phyloP scores from a whole-genome alignment of 2,888 invertebrate species.

The Chromoteleia sp. region DNA sequence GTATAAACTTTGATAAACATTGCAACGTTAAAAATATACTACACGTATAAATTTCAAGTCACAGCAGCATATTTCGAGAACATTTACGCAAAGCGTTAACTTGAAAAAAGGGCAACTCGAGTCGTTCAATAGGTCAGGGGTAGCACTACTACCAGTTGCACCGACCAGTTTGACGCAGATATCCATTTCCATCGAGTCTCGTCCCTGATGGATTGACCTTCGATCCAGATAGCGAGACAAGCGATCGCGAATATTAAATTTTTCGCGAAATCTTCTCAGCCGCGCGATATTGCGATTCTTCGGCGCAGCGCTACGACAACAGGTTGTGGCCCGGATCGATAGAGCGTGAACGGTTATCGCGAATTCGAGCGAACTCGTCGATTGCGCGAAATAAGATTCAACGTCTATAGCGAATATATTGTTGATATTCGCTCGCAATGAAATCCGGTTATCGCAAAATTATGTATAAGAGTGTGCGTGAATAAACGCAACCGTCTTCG shows the following conservation, averaged over 20 bases:
- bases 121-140: slow-evolving; percentile 19
- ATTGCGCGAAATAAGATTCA: slow-evolving; percentile 4
- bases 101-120: neutral
- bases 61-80: too few species aligned
- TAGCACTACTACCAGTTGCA: slow-evolving; percentile 9
- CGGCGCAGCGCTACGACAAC: neutral
- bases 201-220: slow-evolving; percentile 8
- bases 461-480: slow-evolving; percentile 4
- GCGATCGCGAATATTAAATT: slow-evolving; percentile 18
- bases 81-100: too few species aligned
- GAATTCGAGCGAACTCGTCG: neutral
- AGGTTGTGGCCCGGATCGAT: slow-evolving; percentile 6
- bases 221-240: slow-evolving; percentile 13
- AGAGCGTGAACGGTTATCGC: neutral
- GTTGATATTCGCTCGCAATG: slow-evolving; percentile 15
- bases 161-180: slow-evolving; percentile 11
- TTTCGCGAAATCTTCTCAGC: slow-evolving; percentile 11
- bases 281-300: slow-evolving; percentile 7
- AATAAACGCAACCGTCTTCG: slow-evolving; percentile 4
- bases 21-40: too few species aligned
- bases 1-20: too few species aligned
- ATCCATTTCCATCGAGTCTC: neutral
- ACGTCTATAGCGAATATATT: too few species aligned
- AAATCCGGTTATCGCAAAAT: slow-evolving; percentile 11
- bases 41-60: too few species aligned